A percentile compares a stretch with the other conserved stretches of the same genome.
These are phyloP conservation scores for Leptinotarsa defecta DNA, from an alignment of 1,140 invertebrate genomes.

Conservation along the genomic window DNA sequence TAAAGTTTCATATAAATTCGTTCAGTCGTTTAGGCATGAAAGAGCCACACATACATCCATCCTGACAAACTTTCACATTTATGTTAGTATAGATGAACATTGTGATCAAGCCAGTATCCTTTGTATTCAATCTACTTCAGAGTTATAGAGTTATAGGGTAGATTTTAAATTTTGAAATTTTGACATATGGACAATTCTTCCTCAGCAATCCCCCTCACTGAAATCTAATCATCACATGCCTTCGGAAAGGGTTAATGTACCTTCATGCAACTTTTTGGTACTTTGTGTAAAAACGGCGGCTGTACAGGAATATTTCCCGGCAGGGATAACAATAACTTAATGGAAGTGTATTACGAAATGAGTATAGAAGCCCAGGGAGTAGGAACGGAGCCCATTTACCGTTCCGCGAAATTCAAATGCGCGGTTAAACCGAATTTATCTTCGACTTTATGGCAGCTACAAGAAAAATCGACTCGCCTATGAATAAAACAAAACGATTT, in stretches of 20 bases:
- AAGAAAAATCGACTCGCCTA: constrained; percentile 46
- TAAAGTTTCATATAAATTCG: no score
- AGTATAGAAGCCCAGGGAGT: constrained; percentile 28
- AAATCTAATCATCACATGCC: no score
- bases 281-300: neutral
- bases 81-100: no score
- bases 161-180: no score
- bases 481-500: constrained; percentile 51
- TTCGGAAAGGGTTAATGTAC: neutral
- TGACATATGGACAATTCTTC: no score
- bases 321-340: constrained; percentile 38
- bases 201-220: no score
- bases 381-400: constrained; percentile 36
- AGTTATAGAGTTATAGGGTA: no score
- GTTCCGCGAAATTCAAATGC: constrained; percentile 39
- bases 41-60: no score
- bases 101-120: no score
- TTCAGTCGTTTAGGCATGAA: no score
- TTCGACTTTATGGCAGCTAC: constrained; percentile 44
- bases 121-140: no score
- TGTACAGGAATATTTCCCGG: constrained; percentile 22
- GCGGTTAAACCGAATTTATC: constrained; percentile 43
- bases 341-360: constrained; percentile 29
- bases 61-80: no score
- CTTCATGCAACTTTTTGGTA: neutral